These are phyloP conservation scores for Palythoa heliodiscus DNA, from an alignment of 92 coral and sea anemone species.

Conservation along the genomic window DNA sequence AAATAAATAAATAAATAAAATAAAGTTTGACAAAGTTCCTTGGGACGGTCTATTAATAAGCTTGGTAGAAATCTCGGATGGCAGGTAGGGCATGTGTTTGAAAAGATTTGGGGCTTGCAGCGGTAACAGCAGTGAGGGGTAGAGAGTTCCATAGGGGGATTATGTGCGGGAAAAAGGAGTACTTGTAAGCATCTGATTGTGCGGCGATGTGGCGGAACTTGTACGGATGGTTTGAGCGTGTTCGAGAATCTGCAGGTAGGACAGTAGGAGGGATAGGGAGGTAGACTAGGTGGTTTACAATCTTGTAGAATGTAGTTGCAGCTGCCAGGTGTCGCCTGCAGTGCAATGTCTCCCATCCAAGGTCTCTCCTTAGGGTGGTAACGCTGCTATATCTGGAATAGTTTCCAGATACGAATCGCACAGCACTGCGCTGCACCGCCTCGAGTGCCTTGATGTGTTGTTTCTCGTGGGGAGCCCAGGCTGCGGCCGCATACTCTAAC, in stretches of 20 bases:
- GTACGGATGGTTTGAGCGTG: no score
- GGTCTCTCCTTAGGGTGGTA: background rate
- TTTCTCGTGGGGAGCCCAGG: conserved; percentile 41
- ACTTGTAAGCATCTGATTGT: background rate
- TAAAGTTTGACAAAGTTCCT: no score
- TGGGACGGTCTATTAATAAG: no score
- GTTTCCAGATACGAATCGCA: background rate
- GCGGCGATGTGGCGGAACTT: no score
- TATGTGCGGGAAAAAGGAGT: background rate
- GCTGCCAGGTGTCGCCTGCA: conserved; percentile 18
- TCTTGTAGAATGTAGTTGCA: conserved; percentile 22
- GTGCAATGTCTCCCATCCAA: no score
- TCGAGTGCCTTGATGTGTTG: conserved; percentile 30
- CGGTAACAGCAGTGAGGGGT: no score
- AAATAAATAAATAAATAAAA: no score
- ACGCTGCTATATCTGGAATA: conserved; percentile 11
- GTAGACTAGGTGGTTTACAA: background rate
- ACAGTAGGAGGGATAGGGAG: background rate
- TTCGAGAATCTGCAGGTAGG: no score
- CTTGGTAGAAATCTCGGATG: no score
- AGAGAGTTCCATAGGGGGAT: no score
- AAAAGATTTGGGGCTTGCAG: no score
- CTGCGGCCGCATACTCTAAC: conserved; percentile 47
- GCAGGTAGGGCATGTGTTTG: no score
- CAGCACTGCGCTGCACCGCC: conserved; percentile 13